A percentile compares a stretch with the other conserved stretches of the same genome.
phyloP scores from a whole-genome alignment of 2,113 vertebrate genomes.

The Rynchops niger region DNA sequence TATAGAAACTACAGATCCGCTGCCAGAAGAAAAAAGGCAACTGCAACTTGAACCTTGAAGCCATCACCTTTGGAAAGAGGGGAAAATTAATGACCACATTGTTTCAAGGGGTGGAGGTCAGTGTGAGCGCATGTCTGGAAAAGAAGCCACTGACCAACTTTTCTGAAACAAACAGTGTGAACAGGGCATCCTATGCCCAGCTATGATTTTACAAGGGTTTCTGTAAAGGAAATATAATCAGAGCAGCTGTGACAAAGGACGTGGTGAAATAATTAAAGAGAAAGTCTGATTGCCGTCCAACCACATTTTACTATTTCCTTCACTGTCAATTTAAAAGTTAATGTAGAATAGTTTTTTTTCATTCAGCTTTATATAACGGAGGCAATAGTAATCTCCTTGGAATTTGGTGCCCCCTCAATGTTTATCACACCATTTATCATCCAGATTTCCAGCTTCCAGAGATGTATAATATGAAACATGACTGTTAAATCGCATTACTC shows the following conservation, averaged over 20 bases:
- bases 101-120: not conserved
- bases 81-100: not conserved
- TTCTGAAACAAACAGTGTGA: not conserved
- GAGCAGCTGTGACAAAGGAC: not conserved
- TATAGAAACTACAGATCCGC: not conserved
- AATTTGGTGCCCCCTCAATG: constrained; percentile 35
- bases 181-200: not conserved
- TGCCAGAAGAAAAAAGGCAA: not conserved
- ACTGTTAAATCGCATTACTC: constrained; percentile 5
- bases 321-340: not conserved
- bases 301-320: not conserved
- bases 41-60: not conserved
- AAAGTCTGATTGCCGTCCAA: not conserved
- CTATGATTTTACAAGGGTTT: not conserved
- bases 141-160: not conserved
- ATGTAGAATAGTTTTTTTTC: not conserved
- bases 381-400: not conserved
- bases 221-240: not conserved
- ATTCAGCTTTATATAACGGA: not conserved
- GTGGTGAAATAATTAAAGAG: not conserved
- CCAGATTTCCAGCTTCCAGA: not conserved
- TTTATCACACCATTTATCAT: constrained; percentile 44
- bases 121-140: not conserved
- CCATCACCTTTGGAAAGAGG: not conserved
- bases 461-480: not conserved